Evolutionary conservation across 2,888 invertebrate species (phyloP).

Genomic region (Temnothorax unifasciatus): DNA sequence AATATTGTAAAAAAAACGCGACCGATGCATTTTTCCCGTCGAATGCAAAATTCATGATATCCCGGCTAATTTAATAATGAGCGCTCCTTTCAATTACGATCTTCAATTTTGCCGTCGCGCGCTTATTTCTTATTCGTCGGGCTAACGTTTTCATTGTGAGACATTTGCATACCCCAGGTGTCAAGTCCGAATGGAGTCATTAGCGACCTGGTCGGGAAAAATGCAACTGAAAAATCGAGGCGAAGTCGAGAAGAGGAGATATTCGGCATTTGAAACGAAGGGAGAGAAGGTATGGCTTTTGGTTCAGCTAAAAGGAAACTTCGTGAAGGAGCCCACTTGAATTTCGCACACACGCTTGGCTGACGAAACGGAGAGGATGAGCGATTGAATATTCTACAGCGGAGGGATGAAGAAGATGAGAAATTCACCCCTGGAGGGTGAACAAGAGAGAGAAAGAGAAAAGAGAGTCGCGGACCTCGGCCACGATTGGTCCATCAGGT

Average conservation of each 20-base stretch:
- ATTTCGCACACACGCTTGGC: constrained; percentile 41
- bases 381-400: constrained; percentile 79
- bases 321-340: constrained; percentile 43
- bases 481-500: constrained; percentile 56
- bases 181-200: constrained; percentile 8
- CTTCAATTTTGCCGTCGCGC: background rate
- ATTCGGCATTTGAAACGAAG: constrained; percentile 62
- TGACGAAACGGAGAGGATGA: constrained; percentile 53
- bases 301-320: constrained; percentile 35
- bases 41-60: background rate
- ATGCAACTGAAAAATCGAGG: constrained; percentile 29
- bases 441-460: constrained; percentile 1
- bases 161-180: constrained; percentile 15
- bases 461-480: constrained; percentile 23
- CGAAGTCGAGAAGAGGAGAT: constrained; percentile 19
- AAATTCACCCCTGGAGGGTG: constrained; percentile 1
- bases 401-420: constrained; percentile 49
- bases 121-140: background rate
- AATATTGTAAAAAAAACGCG: background rate
- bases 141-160: constrained; percentile 22
- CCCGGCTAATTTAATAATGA: background rate
- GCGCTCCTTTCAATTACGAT: constrained; percentile 2
- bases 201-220: background rate
- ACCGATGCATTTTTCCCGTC: background rate
- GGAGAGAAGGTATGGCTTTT: constrained; percentile 64